Conservation (phyloP, 2,113 vertebrate species). For the Heptranchias perlo region DNA sequence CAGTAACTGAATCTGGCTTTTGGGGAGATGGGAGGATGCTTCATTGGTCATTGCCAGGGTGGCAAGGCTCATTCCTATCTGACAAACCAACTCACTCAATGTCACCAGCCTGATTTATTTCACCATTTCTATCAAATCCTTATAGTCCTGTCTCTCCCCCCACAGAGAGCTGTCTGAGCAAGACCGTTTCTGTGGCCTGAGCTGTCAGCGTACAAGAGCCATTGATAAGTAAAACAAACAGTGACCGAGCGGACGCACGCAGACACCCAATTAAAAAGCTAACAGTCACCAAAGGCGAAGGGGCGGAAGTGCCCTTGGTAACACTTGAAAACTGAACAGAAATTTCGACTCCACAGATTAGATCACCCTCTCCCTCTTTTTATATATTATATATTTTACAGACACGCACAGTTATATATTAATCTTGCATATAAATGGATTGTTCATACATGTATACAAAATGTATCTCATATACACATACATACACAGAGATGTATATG, state of each 20-base stretch:
- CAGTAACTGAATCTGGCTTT: too few species aligned
- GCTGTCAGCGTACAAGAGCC: conserved; percentile 32
- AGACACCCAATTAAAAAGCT: conserved; percentile 39
- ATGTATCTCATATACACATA: too few species aligned
- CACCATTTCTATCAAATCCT: neutral
- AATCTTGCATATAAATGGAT: too few species aligned
- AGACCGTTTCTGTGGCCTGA: conserved; percentile 30
- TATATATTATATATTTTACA: too few species aligned
- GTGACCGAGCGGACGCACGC: conserved; percentile 1
- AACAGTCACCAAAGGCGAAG: conserved; percentile 17
- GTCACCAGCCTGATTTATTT: conserved; percentile 52
- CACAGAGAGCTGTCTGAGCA: conserved; percentile 12
- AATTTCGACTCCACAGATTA: neutral
- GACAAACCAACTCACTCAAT: conserved; percentile 33
- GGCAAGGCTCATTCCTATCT: conserved; percentile 45
- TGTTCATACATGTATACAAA: too few species aligned
- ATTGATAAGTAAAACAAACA: conserved; percentile 42
- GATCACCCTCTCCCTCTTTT: too few species aligned
- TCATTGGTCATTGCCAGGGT: too few species aligned
- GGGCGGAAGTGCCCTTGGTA: conserved; percentile 23
- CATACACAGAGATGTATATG: too few species aligned
- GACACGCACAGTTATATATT: too few species aligned
- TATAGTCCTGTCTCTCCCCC: neutral
- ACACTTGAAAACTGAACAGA: conserved; percentile 37
- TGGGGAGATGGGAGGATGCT: too few species aligned